Evolutionary conservation across 2,797 vertebrate species (phyloP), one percentile per base, ranked within the genome.

Genomic region (Spinibarbus caldwelli): DNA sequence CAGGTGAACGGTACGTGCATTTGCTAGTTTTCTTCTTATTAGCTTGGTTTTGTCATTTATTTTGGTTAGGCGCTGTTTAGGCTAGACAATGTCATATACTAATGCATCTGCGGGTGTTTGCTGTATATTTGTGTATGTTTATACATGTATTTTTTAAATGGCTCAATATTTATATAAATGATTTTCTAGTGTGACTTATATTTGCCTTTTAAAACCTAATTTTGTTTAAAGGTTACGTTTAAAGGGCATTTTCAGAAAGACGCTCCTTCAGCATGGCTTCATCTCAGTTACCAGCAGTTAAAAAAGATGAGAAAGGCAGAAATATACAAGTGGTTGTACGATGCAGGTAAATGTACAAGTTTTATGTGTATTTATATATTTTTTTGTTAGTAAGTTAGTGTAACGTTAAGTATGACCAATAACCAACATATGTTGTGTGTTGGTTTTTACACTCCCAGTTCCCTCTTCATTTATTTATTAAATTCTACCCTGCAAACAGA

Each of bases 301-400:
- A 95, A 90, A 97, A 96, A 80, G 96, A 97, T 1, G 96, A 96
- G 75, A 97, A 96, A 54, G 95, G 95, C 38, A 95, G 95, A 91
- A 96, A 97, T 72, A 96, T 97, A 86, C 96, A 96, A 47, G 96
- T 97, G 89, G 95, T 96, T 85, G 94, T 97, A 84, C 92, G 96
- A 49, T 96, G 96, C 95, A 95, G 96, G 96, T 96, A 92, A 41
- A 29, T 71, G 7, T 23, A 5, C 78, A 23, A 47, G 5, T 3
- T 73, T 73, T 23, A 4, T 45, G 1, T 59, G 54, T 12, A n/a
- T n/a, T n/a, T n/a, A n/a, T 10, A 43, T 41, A 9, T 38, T n/a
- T 47, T 45, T 26, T 36, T 23, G 0, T 21, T 3, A 29, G 36
- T n/a, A n/a, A n/a, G n/a, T n/a, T 43, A 5, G 17, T 52, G 8